phyloP scores from a whole-genome alignment of 2,113 vertebrate genomes.

The Tragelaphus scriptus region DNA sequence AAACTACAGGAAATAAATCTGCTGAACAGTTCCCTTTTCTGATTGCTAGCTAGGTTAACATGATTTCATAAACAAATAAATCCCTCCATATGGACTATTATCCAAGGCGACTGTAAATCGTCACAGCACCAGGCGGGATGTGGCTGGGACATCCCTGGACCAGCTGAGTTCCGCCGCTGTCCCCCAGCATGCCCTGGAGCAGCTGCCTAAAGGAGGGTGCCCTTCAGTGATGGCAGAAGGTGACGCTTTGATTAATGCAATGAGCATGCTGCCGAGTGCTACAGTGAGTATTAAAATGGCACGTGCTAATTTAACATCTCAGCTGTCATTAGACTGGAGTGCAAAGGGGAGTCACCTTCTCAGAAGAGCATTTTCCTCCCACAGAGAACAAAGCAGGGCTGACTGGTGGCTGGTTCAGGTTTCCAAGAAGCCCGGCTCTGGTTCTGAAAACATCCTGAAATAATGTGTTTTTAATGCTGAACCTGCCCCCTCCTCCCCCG shows the following conservation, averaged over 20 bases:
- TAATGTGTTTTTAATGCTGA: background rate
- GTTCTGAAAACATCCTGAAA: background rate
- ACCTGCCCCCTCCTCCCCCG: no score
- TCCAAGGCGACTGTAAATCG: background rate
- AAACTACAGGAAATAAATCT: slow-evolving; percentile 15
- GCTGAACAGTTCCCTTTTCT: slow-evolving; percentile 32
- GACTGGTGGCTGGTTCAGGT: background rate
- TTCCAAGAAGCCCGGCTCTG: background rate
- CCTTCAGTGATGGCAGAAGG: slow-evolving; percentile 20
- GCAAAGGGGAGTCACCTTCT: background rate
- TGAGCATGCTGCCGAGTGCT: background rate
- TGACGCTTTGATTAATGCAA: slow-evolving; percentile 42
- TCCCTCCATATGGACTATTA: background rate
- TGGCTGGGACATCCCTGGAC: background rate
- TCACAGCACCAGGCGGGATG: background rate
- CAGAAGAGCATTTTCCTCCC: background rate
- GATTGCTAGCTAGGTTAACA: background rate
- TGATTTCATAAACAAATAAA: slow-evolving; percentile 34
- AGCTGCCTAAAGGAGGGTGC: background rate
- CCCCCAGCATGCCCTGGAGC: background rate
- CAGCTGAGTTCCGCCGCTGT: accelerated
- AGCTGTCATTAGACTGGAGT: background rate
- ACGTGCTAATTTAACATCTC: slow-evolving; percentile 46
- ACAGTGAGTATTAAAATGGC: background rate
- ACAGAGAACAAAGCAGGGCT: background rate